Base-by-base conservation (phyloP, 2,797 vertebrate species). In the Taenioides sp. region DNA sequence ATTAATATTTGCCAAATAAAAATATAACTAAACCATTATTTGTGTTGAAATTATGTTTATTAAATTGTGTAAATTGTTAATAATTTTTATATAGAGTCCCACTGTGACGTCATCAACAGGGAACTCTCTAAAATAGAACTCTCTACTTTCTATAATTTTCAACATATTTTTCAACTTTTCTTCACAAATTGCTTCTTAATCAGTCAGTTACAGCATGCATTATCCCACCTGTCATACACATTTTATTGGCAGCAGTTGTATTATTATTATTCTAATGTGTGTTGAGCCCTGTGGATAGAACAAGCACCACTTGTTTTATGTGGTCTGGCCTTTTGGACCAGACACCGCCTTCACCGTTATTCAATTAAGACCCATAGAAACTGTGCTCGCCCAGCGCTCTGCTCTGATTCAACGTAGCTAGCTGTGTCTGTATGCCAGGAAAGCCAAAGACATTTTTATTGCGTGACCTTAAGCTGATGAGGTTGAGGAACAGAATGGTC, bases 301-400 rank as follows among this genome's bases (percentile, higher is more conserved):
- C 78, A 87, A 88, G 87, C 88, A 78, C 79, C 82, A 85, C 74
- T 71, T 0, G 6, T 76, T 73, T 82, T 71, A 58, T 66, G 67
- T 70, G 43, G 70, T 64, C 65, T 81, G 80, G 71, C 72, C 76
- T 84, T 87, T 89, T 70, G 75, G 76, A 74, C 73, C 64, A 77
- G 82, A 86, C 75, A 67, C 62, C 80, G 70, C 82, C 70, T 31
- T 34, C 17, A 9, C 27, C 74, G 73, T 84, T 86, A 86, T 87
- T 86, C 77, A 89, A 77, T 88, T 84, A 84, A 70, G 67, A 84
- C 57, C 75, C 22, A 74, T 54, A 68, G 58, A 79, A 77, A 69
- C 69, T 73, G 72, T 79, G 70, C 74, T 81, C 73, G 61, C 72
- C 73, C 72, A 74, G 74, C 76, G 70, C 3, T 34, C n/a, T 1